phyloP scores from a whole-genome alignment of 2,113 vertebrate genomes.

The Abramis brama region DNA sequence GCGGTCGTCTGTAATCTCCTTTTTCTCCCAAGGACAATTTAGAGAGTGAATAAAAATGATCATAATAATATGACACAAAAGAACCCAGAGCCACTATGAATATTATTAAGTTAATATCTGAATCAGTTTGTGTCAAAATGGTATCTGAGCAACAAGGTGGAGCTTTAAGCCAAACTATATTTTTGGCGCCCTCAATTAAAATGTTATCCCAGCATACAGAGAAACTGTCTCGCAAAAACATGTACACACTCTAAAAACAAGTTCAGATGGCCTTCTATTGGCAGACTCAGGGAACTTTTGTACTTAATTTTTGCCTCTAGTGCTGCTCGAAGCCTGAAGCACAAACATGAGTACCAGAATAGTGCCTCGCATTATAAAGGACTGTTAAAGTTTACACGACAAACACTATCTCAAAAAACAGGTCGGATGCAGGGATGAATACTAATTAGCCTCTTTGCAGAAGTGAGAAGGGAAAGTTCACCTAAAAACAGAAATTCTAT shows the following conservation, averaged over 20 bases:
- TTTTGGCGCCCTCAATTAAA: slow-evolving; percentile 23
- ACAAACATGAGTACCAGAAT: slow-evolving; percentile 33
- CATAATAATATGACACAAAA: slow-evolving; percentile 71
- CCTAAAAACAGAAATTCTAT: not conserved
- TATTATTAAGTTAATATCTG: slow-evolving; percentile 75
- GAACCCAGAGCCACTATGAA: slow-evolving; percentile 77
- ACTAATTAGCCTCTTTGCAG: slow-evolving; percentile 28
- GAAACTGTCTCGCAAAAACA: not conserved
- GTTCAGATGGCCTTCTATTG: slow-evolving; percentile 30
- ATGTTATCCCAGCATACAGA: slow-evolving; percentile 28
- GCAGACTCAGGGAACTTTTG: not conserved
- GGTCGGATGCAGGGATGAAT: slow-evolving; percentile 31
- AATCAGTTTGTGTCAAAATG: slow-evolving; percentile 69
- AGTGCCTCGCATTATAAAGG: slow-evolving; percentile 23
- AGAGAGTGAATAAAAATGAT: slow-evolving; percentile 79
- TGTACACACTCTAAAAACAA: not conserved
- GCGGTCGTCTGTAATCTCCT: slow-evolving; percentile 69
- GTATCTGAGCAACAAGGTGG: slow-evolving; percentile 59
- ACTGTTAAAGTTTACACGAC: slow-evolving; percentile 42
- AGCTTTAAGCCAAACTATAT: slow-evolving; percentile 52
- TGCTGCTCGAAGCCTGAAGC: slow-evolving; percentile 40
- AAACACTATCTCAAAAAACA: slow-evolving; percentile 40
- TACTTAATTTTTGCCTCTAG: slow-evolving; percentile 31
- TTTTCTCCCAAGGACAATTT: slow-evolving; percentile 82
- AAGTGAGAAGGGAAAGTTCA: slow-evolving; percentile 15